Evolutionary conservation across 1,140 invertebrate species (phyloP), one percentile per base, ranked within the genome.

Genomic region (Galleria mellonella): DNA sequence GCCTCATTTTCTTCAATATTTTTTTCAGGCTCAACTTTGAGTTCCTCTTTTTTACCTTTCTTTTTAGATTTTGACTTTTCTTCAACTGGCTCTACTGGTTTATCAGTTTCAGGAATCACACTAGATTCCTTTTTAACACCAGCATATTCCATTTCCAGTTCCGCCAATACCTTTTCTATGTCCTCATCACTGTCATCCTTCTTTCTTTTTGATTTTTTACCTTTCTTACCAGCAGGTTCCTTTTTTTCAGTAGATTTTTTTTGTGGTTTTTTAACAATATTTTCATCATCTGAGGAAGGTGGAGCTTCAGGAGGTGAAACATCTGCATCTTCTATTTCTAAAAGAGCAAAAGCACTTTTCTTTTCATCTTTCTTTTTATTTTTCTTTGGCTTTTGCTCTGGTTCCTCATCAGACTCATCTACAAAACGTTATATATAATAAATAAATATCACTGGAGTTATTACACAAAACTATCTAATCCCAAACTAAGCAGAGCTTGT

Each of bases 151-250:
- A 93, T 87, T 88, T 92, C 90, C 50, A 94, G 83, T 82, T 94
- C 93, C 14, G 94, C 94, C 55, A 96, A 77, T 33, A 94, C 92
- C 79, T 94, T 93, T 67, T 96, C 94, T 49, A 96, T 87, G 72
- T 96, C 94, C 63, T 96, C 94, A 69, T 94, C 93, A 70, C 94
- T 94, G 41, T 94, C 92, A 61, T 93, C 91, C 27, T 91, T 90
- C 79, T 92, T 94, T 66, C 91, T 92, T 64, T 90, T 92, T 12
- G 83, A 60, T 62, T 93, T 93, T 67, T 93, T 93, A 8, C 90
- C 87, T 75, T 92, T 91, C 76, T 90, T 90, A 31, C 87, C 86
- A 49, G 87, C 81, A 47, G 79, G 74, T 61, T 91, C 89, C 65
- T 89, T 87, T 55, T 79, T 88, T 52, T 89, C 87, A 45, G 63